A percentile compares a stretch with the other conserved stretches of the same genome.
phyloP scores from a whole-genome alignment of 2,113 vertebrate species.

The Alethe diademata region DNA sequence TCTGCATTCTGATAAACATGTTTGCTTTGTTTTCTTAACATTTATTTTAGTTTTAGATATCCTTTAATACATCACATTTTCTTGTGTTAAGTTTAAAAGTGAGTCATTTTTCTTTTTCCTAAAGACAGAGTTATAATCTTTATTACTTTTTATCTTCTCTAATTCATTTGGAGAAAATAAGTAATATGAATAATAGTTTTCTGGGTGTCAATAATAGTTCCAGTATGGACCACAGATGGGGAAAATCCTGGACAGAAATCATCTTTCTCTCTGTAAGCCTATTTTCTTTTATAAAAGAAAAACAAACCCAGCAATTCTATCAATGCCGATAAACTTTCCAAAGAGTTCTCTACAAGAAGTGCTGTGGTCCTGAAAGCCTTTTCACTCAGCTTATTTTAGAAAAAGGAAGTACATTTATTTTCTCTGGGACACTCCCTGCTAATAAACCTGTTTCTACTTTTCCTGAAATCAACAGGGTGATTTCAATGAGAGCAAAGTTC shows the following conservation, averaged over 20 bases:
- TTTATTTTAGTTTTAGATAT: not conserved
- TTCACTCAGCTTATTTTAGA: not conserved
- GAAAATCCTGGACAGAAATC: not conserved
- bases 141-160: not conserved
- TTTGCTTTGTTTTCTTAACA: not conserved
- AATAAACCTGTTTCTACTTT: not conserved
- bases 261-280: not conserved
- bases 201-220: not conserved
- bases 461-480: not conserved
- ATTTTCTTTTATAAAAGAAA: not conserved
- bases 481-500: not conserved
- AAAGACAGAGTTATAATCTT: not conserved
- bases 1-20: not conserved
- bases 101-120: not conserved
- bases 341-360: not conserved
- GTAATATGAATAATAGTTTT: not conserved
- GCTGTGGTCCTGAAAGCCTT: not conserved
- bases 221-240: not conserved
- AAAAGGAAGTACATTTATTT: not conserved
- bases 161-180: not conserved
- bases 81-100: not conserved
- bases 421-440: not conserved
- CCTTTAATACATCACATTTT: not conserved
- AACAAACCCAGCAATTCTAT: not conserved
- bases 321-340: not conserved